Base-by-base conservation (phyloP, 2,113 vertebrate genomes). In the Siphamia tubifer region DNA sequence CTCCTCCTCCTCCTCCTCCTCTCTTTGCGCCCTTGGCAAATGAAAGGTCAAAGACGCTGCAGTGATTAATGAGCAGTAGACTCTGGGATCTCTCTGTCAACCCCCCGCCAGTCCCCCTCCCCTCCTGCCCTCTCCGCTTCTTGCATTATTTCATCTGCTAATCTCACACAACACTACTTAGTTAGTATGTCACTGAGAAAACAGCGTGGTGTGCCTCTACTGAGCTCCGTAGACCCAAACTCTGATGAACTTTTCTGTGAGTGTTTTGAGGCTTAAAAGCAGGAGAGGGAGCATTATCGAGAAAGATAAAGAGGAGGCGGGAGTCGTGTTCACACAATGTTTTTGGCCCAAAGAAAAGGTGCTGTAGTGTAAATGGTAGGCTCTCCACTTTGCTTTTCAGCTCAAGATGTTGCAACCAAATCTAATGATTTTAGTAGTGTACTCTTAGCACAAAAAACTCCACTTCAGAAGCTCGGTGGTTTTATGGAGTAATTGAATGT, bases 11-110 rank as follows among this genome's bases (percentile, higher is more conserved):
- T n/a, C n/a, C 82, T 85, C 80, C 82, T 71, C 73, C 76, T 84
- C 79, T 83, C 74, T 76, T 87, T 78, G 84, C 57, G 89, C 92
- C 93, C 92, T 94, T 94, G 93, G 91, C 91, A 92, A 92, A 93
- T 91, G 91, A 93, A 93, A 94, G 92, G 93, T 93, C 91, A 93
- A 90, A 92, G 90, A 93, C 89, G 84, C 86, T 90, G 88, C 89
- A 89, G 91, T 94, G 92, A 93, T 93, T 94, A 93, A 93, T 93
- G 93, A 92, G 90, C 90, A 88, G 87, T 88, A 90, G 90, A 90
- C 86, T 85, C 90, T 84, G 90, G 88, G 90, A 91, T 92, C 89
- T 92, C 86, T 91, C 88, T 86, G 89, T 93, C 91, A 91, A 72
- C 73, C 74, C 83, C 79, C 90, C 60, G 53, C 84, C 60, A 32